Conservation (phyloP, 2,888 invertebrate genomes). For the Cenopis cana region DNA sequence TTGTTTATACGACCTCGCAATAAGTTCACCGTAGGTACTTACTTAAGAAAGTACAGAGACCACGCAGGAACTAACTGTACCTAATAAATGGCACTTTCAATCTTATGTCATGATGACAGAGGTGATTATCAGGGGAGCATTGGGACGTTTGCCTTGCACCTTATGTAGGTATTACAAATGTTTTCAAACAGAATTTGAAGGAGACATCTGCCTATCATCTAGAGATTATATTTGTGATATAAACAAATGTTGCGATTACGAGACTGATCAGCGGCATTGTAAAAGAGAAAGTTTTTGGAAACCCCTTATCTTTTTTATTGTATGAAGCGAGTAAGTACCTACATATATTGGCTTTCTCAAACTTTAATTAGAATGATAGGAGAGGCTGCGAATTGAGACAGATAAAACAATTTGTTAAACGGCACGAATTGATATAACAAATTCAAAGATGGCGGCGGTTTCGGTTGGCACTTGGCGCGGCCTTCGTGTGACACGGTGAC, state of each 20-base stretch:
- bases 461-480: conserved; percentile 75
- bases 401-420: conserved; percentile 43
- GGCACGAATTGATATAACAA: conserved; percentile 69
- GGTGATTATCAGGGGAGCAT: no score
- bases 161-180: no score
- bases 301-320: conserved; percentile 66
- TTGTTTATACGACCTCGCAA: conserved; percentile 51
- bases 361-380: neutral
- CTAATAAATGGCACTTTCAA: no score
- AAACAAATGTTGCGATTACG: conserved; percentile 68
- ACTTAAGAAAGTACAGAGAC: conserved; percentile 28
- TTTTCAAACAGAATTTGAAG: neutral
- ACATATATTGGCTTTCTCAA: neutral
- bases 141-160: no score
- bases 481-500: conserved; percentile 81
- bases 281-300: conserved; percentile 75
- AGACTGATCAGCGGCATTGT: conserved; percentile 54
- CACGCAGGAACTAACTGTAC: neutral
- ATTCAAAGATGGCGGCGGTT: conserved; percentile 80
- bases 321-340: conserved; percentile 46
- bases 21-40: conserved; percentile 31
- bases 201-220: neutral
- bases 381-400: neutral
- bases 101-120: no score
- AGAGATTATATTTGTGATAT: conserved; percentile 54